These are phyloP conservation scores for Laupala kohalensis DNA, from an alignment of 1,140 invertebrate genomes.

Conservation along the genomic window DNA sequence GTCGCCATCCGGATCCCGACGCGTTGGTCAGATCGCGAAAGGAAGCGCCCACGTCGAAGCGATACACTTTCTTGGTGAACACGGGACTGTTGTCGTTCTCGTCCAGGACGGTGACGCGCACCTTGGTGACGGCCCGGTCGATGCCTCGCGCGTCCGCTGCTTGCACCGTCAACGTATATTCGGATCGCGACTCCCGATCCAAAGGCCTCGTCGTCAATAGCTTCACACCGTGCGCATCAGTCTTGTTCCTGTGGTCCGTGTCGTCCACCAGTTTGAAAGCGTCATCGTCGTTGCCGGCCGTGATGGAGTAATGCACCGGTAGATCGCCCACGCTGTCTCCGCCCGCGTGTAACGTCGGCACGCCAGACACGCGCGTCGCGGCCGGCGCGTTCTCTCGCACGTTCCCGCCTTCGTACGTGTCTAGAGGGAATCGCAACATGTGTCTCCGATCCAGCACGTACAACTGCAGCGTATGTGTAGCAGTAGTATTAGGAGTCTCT, in stretches of 20 bases:
- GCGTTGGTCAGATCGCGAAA: conserved; percentile 14
- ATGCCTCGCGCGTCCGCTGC: conserved; percentile 58
- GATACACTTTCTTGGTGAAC: conserved; percentile 63
- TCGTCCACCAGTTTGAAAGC: conserved; percentile 56
- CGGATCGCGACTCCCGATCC: conserved; percentile 54
- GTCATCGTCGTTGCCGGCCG: conserved; percentile 52
- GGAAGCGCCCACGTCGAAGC: conserved; percentile 47
- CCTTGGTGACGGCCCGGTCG: conserved; percentile 55
- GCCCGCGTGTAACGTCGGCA: conserved; percentile 47
- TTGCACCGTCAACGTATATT: conserved; percentile 57
- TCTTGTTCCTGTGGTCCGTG: conserved; percentile 11
- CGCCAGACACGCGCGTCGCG: conserved; percentile 49
- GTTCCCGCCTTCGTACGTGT: conserved; percentile 43
- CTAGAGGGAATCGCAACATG: conserved; percentile 61
- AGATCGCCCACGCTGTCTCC: conserved; percentile 26
- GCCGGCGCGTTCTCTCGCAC: conserved; percentile 59
- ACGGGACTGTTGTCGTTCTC: conserved; percentile 83
- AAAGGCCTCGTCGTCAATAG: conserved; percentile 56
- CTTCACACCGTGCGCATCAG: conserved; percentile 41
- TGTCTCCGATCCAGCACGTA: conserved; percentile 67
- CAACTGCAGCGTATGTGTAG: conserved; percentile 64
- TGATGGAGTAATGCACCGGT: conserved; percentile 62
- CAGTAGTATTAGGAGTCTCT: conserved; percentile 59
- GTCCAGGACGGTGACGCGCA: conserved; percentile 62
- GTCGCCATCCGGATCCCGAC: conserved; percentile 42